phyloP scores from a whole-genome alignment of 2,888 invertebrate species.

The Eustalomyia histrio region DNA sequence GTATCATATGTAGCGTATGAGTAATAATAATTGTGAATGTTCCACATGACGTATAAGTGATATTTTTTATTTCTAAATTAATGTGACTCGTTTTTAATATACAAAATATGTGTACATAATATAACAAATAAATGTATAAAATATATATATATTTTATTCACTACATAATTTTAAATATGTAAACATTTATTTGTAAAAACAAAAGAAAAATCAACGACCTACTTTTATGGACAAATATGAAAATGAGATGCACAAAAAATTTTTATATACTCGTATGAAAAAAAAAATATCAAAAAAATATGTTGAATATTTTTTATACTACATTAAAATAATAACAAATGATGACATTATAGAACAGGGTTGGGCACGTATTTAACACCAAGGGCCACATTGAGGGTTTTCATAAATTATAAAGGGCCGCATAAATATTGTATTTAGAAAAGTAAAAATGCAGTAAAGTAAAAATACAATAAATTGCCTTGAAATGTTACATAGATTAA shows the following conservation, averaged over 20 bases:
- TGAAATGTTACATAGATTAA: too few species aligned
- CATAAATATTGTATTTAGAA: too few species aligned
- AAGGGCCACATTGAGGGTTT: too few species aligned
- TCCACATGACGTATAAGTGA: constrained; percentile 33
- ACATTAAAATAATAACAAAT: not conserved
- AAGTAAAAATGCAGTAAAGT: too few species aligned
- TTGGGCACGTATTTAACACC: too few species aligned
- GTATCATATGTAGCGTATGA: constrained; percentile 17
- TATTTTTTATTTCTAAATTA: not conserved
- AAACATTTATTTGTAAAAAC: constrained; percentile 2
- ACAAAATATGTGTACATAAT: too few species aligned
- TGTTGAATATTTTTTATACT: not conserved
- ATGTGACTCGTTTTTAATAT: not conserved
- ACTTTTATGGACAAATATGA: constrained; percentile 20
- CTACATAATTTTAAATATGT: not conserved
- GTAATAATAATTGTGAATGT: constrained; percentile 9
- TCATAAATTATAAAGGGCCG: too few species aligned
- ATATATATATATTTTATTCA: not conserved
- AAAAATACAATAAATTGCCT: too few species aligned
- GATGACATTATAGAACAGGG: not conserved
- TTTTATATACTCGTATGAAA: not conserved
- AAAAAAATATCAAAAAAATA: constrained; percentile 9
- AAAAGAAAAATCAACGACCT: constrained; percentile 16
- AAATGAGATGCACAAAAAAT: constrained; percentile 13
- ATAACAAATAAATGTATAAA: too few species aligned